Evolutionary conservation across 2,888 invertebrate genomes (phyloP).

Genomic region (Notodonta dromedarius): DNA sequence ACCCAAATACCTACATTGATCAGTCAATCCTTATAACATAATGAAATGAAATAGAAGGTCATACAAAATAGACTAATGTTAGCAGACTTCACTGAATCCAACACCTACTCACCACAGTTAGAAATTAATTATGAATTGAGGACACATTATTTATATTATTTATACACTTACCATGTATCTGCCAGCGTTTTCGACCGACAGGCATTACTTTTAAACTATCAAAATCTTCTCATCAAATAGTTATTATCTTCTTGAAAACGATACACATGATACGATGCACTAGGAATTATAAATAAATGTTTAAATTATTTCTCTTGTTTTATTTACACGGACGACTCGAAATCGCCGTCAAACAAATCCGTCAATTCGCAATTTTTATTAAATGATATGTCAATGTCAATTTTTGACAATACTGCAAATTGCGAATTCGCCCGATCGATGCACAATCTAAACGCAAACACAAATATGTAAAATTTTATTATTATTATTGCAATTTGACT

Average conservation of each 20-base stretch:
- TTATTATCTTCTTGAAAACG: neutral
- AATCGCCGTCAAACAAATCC: neutral
- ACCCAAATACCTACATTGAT: too few species aligned
- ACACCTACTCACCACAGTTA: neutral
- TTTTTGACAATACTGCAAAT: constrained; percentile 16
- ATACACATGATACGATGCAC: neutral
- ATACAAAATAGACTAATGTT: too few species aligned
- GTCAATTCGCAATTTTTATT: constrained; percentile 21
- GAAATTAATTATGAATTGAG: neutral
- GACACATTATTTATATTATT: constrained; percentile 4
- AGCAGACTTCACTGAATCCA: too few species aligned
- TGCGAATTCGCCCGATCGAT: neutral
- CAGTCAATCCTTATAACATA: too few species aligned
- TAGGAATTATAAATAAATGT: neutral
- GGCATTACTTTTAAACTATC: constrained; percentile 64
- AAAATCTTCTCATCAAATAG: neutral
- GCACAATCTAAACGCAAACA: too few species aligned
- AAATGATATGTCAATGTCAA: constrained; percentile 41
- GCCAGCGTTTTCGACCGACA: constrained; percentile 90
- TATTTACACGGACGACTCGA: constrained; percentile 14
- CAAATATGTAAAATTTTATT: too few species aligned
- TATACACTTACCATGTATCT: constrained; percentile 86
- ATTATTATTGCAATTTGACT: too few species aligned
- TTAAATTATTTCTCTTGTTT: constrained; percentile 26
- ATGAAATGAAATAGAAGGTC: too few species aligned